These are phyloP conservation scores for Mellilla xanthometata DNA, from an alignment of 2,888 invertebrate species.

Conservation along the genomic window DNA sequence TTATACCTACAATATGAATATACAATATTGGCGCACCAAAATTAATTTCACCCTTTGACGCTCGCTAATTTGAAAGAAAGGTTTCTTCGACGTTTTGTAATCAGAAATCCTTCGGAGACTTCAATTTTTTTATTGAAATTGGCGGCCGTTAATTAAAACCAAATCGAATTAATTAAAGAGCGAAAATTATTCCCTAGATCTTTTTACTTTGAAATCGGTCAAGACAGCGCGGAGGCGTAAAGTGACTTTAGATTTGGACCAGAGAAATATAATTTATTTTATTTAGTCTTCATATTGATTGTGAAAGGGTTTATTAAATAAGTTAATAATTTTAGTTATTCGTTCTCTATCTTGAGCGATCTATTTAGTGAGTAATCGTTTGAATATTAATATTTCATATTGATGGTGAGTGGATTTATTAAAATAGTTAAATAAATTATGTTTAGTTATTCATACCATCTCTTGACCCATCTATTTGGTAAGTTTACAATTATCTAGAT, in stretches of 20 bases:
- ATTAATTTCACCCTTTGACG: constrained; percentile 23
- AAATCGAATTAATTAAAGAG: constrained; percentile 75
- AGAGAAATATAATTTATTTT: neutral
- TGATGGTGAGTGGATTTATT: too few relatives aligned
- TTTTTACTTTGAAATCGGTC: constrained; percentile 42
- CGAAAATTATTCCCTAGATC: constrained; percentile 63
- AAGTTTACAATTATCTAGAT: too few relatives aligned
- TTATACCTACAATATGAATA: too few relatives aligned
- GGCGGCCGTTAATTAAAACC: constrained; percentile 75
- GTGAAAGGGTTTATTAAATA: too few relatives aligned
- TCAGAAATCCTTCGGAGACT: constrained; percentile 70
- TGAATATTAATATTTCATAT: too few relatives aligned
- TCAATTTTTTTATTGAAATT: constrained; percentile 71
- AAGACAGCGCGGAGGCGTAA: constrained; percentile 28
- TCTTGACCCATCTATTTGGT: too few relatives aligned
- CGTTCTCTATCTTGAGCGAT: too few relatives aligned
- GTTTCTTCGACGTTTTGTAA: constrained; percentile 50
- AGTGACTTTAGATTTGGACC: neutral
- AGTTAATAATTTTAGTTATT: neutral
- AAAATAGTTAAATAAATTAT: too few relatives aligned
- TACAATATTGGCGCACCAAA: constrained; percentile 8
- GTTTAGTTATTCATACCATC: too few relatives aligned
- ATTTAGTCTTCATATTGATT: neutral
- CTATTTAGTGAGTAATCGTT: too few relatives aligned
- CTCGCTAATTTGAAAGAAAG: constrained; percentile 33